A percentile compares a stretch with the other conserved stretches of the same genome.
These are phyloP conservation scores for Gandaritis pyraliata DNA, from an alignment of 2,888 invertebrate genomes.

Conservation along the genomic window DNA sequence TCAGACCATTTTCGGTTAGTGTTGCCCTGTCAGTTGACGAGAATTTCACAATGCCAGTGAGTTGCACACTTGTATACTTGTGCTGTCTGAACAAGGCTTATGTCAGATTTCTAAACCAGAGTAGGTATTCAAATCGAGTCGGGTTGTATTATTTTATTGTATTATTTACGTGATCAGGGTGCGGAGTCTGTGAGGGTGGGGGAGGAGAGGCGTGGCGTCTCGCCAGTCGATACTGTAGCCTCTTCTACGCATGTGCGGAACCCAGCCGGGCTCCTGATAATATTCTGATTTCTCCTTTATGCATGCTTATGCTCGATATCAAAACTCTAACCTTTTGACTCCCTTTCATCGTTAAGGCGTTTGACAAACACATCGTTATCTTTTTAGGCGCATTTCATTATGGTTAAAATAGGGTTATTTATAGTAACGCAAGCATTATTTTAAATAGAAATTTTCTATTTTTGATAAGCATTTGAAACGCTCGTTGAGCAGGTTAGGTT, in stretches of 20 bases:
- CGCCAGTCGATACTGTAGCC: constrained; percentile 66
- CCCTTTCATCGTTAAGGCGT: constrained; percentile 51
- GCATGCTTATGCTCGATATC: constrained; percentile 74
- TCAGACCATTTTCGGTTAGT: constrained; percentile 44
- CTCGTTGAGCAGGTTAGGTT: too few relatives aligned
- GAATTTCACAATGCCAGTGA: constrained; percentile 45
- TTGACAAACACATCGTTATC: constrained; percentile 53
- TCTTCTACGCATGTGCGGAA: constrained; percentile 77
- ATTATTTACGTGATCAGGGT: constrained; percentile 70
- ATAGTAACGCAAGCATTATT: constrained; percentile 8
- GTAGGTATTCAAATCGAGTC: constrained; percentile 67
- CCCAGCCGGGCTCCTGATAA: constrained; percentile 62
- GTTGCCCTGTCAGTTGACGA: constrained; percentile 35
- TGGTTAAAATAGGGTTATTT: constrained; percentile 28
- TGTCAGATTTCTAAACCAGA: constrained; percentile 13
- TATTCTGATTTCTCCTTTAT: constrained; percentile 79
- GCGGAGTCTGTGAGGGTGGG: constrained; percentile 68
- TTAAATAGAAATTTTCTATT: not conserved
- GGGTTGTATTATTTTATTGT: constrained; percentile 78
- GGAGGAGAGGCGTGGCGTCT: constrained; percentile 33
- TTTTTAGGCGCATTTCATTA: constrained; percentile 34
- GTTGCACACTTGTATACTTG: constrained; percentile 37
- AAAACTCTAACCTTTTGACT: constrained; percentile 62
- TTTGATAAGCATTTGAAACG: not conserved
- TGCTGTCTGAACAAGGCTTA: constrained; percentile 21